phyloP scores from a whole-genome alignment of 2,113 vertebrate species.

The Syngnathoides biaculeatus region DNA sequence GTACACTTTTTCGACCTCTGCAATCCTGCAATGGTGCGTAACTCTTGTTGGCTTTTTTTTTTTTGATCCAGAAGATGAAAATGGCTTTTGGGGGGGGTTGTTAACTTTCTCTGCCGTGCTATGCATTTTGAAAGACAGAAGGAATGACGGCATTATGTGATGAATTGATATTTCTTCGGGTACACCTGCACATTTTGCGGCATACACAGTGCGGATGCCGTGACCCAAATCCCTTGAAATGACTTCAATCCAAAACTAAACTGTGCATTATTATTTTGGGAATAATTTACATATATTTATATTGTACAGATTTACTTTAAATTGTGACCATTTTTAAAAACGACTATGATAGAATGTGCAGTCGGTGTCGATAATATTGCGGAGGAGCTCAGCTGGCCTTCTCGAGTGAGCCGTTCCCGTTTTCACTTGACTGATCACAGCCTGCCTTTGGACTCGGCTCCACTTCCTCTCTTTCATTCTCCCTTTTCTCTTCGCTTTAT shows the following conservation, averaged over 20 bases:
- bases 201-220: background rate
- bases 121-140: conserved; percentile 12
- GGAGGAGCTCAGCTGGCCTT: conserved; percentile 60
- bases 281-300: background rate
- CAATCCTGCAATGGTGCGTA: conserved; percentile 13
- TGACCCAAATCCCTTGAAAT: background rate
- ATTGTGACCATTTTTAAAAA: background rate
- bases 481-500: conserved; percentile 23
- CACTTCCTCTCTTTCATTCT: conserved; percentile 25
- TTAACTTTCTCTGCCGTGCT: conserved; percentile 8
- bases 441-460: conserved; percentile 54
- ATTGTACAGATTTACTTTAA: background rate
- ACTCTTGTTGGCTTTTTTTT: background rate
- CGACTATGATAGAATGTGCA: conserved; percentile 21
- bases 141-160: background rate
- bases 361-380: conserved; percentile 24
- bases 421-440: conserved; percentile 59
- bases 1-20: too few relatives aligned
- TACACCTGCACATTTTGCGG: background rate
- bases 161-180: background rate
- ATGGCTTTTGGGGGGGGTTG: conserved; percentile 11
- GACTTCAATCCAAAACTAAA: background rate
- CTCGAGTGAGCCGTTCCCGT: conserved; percentile 44
- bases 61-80: conserved; percentile 11
- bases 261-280: background rate